phyloP scores from a whole-genome alignment of 92 coral and sea anemone genomes.

The Porites evermanni region DNA sequence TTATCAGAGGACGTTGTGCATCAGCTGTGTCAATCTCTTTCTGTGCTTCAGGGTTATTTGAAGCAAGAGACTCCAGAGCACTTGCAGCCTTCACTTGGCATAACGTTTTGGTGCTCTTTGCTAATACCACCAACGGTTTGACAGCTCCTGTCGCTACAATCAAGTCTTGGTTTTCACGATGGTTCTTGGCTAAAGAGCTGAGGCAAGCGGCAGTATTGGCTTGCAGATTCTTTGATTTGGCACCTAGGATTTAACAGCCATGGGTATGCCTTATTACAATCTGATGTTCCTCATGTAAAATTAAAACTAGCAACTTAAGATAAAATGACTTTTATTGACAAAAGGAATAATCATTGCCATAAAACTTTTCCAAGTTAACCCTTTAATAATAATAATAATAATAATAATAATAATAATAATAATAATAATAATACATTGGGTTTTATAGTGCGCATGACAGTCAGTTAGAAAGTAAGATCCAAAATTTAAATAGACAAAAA shows the following conservation, averaged over 20 bases:
- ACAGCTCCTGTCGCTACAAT: conserved; percentile 90
- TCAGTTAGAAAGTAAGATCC: too few relatives aligned
- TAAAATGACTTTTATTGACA: too few relatives aligned
- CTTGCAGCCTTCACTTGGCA: conserved; percentile 99
- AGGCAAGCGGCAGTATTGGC: conserved; percentile 97
- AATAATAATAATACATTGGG: too few relatives aligned
- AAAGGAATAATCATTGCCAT: too few relatives aligned
- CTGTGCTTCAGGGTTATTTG: conserved; percentile 90
- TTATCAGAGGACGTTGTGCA: conserved; percentile 93
- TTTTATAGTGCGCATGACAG: too few relatives aligned
- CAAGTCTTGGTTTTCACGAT: conserved; percentile 87
- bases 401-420: too few relatives aligned
- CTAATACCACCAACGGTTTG: conserved; percentile 81
- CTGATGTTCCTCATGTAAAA: too few relatives aligned
- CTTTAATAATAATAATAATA: too few relatives aligned
- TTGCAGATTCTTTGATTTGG: conserved; percentile 94
- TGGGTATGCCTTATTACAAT: too few relatives aligned
- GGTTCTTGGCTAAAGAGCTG: conserved; percentile 84
- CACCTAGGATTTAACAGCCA: conserved; percentile 37
- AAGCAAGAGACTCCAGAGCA: conserved; percentile 91
- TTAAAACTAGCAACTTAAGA: too few relatives aligned
- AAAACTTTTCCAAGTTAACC: too few relatives aligned
- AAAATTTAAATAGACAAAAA: too few relatives aligned
- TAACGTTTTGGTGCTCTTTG: conserved; percentile 77
- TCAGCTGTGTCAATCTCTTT: conserved; percentile 88